A percentile compares a stretch with the other conserved stretches of the same genome.
Conservation (phyloP, 2,113 vertebrate species). For the Hylia prasina region DNA sequence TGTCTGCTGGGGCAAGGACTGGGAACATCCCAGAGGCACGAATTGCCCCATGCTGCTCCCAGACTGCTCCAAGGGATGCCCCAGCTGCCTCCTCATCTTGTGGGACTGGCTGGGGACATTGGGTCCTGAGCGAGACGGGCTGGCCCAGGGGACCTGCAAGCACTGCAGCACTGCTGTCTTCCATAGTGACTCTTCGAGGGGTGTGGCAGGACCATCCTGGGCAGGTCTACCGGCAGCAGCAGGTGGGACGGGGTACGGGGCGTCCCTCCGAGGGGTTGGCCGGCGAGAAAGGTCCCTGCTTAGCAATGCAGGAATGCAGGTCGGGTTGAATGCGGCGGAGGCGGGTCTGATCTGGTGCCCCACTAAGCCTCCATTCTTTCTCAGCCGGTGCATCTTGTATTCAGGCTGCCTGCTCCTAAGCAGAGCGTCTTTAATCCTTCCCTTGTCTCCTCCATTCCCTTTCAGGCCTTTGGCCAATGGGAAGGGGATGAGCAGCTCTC, state of each 20-base stretch:
- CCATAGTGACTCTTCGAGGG: fast-evolving
- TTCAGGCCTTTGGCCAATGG: conserved; percentile 61
- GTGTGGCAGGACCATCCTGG: neutral
- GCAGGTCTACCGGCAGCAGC: conserved; percentile 1
- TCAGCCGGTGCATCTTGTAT: conserved; percentile 60
- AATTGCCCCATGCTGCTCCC: neutral
- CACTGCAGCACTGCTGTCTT: neutral
- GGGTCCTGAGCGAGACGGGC: neutral
- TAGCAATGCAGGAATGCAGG: conserved; percentile 56
- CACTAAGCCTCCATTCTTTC: conserved; percentile 62
- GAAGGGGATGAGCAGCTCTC: conserved; percentile 58
- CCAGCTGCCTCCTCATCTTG: neutral
- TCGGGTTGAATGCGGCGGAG: conserved; percentile 17
- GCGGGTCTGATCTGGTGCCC: conserved; percentile 56
- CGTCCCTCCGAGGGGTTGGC: neutral
- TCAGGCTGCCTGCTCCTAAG: conserved; percentile 65
- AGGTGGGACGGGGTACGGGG: neutral
- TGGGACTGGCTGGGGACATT: neutral
- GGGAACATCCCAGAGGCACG: fast-evolving
- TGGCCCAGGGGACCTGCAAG: neutral
- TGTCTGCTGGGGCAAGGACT: neutral
- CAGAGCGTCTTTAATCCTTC: conserved; percentile 66
- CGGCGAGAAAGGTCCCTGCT: conserved; percentile 32
- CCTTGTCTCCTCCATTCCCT: conserved; percentile 60
- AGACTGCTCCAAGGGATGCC: neutral